Evolutionary conservation across 2,888 invertebrate genomes (phyloP), one percentile per base, ranked within the genome.

Genomic region (Sabellastarte sp.): DNA sequence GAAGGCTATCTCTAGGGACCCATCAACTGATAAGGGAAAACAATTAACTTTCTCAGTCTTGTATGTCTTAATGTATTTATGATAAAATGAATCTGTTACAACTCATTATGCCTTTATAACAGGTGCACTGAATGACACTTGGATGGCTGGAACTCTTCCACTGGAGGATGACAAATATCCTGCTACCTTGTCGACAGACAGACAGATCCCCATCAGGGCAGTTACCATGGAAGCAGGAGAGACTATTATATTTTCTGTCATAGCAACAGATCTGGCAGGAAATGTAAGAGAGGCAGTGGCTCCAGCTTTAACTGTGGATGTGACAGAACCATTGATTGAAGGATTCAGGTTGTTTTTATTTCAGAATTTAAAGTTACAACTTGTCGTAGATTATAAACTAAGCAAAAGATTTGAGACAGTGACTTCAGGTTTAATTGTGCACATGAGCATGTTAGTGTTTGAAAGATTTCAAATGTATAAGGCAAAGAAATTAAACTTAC

Each of bases 261-360:
- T 60, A 41, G 53, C 67, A 2, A 29, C 61, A 2, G 75, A 75
- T 62, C 61, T 61, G 24, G 73, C 73, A 24, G 72, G 74, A 1
- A 73, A 72, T 33, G 33, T 33, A 20, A 63, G 66, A 5, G 26
- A 57, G 4, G 55, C 65, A 1, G 61, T 63, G 2, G 70, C 73
- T 10, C 55, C 66, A 26, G 61, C 75, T 10, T 61, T 75, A 3
- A 69, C 68, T 4, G 63, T 68, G 3, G 75, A 75, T 63, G 60
- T 56, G 3, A 67, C 71, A 0, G 52, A 68, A 26, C 72, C 74
- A n/a, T 24, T 58, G 15, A 64, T 74, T 15, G 29, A 57, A 1
- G 50, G 69, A 28, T 59, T 73, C 5, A 50, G n/a, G 1, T 75
- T 73, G 58, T n/a, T n/a, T n/a, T n/a, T n/a, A n/a, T n/a, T n/a